A percentile compares a stretch with the other conserved stretches of the same genome.
phyloP scores from a whole-genome alignment of 1,140 invertebrate species.

The Scaptomyza pallida region DNA sequence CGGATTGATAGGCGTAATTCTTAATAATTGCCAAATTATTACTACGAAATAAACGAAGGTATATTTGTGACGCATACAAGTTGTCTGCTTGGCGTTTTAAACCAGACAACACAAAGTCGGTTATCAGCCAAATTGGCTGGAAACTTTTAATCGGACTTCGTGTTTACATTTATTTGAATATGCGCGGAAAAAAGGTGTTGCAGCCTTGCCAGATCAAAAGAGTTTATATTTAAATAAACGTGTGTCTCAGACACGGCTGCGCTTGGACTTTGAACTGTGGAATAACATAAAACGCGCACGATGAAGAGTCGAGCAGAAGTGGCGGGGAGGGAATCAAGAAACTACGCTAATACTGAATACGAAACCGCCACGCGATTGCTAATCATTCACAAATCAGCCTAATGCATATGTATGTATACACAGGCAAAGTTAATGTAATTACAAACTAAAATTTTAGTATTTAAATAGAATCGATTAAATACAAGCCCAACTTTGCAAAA shows the following conservation, averaged over 20 bases:
- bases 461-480: background rate
- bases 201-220: constrained; percentile 26
- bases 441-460: background rate
- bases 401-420: background rate
- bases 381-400: constrained; percentile 27
- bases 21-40: constrained; percentile 41
- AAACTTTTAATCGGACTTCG: constrained; percentile 21
- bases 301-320: constrained; percentile 17
- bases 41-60: constrained; percentile 45
- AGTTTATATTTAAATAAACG: background rate
- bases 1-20: constrained; percentile 41
- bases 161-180: background rate
- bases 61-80: constrained; percentile 54
- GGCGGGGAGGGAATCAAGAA: background rate
- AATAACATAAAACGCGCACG: no score
- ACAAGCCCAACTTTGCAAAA: constrained; percentile 7
- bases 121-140: constrained; percentile 34
- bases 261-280: constrained; percentile 42
- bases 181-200: constrained; percentile 2
- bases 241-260: background rate
- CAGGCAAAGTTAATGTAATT: background rate
- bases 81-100: constrained; percentile 49
- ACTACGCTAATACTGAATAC: constrained; percentile 26
- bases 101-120: constrained; percentile 32
- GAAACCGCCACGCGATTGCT: background rate